Percentiles rank a stretch among this genome's conserved stretches.
Evolutionary conservation across 2,888 invertebrate genomes (phyloP).

Genomic region (Megaustenia siamemsis): DNA sequence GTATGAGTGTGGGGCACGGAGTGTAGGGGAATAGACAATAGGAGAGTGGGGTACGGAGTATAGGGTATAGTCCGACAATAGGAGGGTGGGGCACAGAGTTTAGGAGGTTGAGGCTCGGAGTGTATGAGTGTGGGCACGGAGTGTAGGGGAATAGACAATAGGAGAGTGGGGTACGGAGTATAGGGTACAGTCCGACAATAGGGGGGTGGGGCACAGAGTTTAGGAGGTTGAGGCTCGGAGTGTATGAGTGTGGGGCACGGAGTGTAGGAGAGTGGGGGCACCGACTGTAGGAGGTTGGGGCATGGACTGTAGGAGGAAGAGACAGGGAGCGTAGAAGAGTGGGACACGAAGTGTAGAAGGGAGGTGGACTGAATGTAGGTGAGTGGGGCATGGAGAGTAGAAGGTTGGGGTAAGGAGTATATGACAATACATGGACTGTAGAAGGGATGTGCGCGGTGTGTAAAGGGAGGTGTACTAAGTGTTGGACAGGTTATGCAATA

Average conservation of each 20-base stretch:
- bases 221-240: too few relatives aligned
- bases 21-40: too few relatives aligned
- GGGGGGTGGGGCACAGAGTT: not conserved
- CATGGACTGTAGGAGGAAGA: not conserved
- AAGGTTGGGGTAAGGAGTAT: not conserved
- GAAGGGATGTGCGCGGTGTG: not conserved
- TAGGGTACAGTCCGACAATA: not conserved
- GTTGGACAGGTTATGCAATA: too few relatives aligned
- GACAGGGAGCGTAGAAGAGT: not conserved
- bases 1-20: too few relatives aligned
- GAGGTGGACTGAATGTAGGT: not conserved
- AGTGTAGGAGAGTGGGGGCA: not conserved
- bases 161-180: not conserved
- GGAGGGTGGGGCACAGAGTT: too few relatives aligned
- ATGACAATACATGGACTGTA: not conserved
- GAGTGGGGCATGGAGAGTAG: not conserved
- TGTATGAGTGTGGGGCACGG: too few relatives aligned
- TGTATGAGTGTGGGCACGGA: too few relatives aligned
- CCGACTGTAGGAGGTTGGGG: too few relatives aligned
- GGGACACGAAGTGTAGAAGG: not conserved
- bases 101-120: too few relatives aligned
- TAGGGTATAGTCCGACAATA: not conserved
- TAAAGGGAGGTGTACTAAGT: too few relatives aligned
- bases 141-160: too few relatives aligned
- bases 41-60: not conserved